Base-by-base conservation (phyloP, 2,888 invertebrate genomes). In the Acanthosepion lycidas region DNA sequence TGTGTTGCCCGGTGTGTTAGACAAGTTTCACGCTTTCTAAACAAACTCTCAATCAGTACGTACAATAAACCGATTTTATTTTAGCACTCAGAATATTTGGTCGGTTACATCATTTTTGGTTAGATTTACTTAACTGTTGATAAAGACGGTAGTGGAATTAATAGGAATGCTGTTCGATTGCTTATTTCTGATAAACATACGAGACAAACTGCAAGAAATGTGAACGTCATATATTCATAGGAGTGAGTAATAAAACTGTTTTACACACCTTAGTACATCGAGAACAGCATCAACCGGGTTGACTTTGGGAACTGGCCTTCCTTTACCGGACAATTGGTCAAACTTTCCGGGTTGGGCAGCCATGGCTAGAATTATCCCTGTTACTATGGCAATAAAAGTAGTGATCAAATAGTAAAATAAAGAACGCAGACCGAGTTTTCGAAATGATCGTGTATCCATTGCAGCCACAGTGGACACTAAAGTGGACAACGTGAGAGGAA, bases 281-380 rank as follows among this genome's bases (percentile, higher is more conserved):
- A 51, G 53, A 5, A 93, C 53, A 8, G 53, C 49, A 93, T 93
- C 93, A 49, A 93, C 18, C 15, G 49, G 49, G 53, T 93, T 93
- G n/a, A 93, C 93, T 9, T 28, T 53, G 28, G 93, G 93, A 93
- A 93, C 28, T 49, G 49, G n/a, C 33, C 53, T n/a, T 53, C 53
- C 53, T 15, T 18, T 33, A 15, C 49, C 49, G 53, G 93, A 18
- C 53, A 93, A 28, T 53, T 53, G 28, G 53, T 53, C 49, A n/a
- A 93, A 93, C 42, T 48, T 48, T n/a, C 93, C 93, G 49, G 93
- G 93, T 51, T 93, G 93, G 49, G 53, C 53, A 28, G 93, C 53
- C 49, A 93, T n/a, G 49, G 93, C 93, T 3, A 93, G 93, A 93
- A 93, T 93, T 49, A 93, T 49, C 53, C 93, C 93, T 26, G 93